phyloP scores from a whole-genome alignment of 2,888 invertebrate genomes.

The Pecten maximus region DNA sequence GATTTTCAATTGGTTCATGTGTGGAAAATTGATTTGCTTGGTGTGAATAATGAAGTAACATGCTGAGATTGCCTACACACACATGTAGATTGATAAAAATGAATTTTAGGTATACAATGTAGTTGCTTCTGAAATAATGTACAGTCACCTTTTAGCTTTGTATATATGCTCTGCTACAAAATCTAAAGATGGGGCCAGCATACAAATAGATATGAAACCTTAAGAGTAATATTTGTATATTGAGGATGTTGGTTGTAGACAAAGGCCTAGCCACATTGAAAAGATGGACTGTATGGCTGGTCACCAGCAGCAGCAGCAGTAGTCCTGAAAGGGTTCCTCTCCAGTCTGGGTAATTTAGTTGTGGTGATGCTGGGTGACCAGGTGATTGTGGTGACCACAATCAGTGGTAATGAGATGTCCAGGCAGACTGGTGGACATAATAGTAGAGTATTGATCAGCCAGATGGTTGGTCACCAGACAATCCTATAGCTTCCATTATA shows the following conservation, averaged over 20 bases:
- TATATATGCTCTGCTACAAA: no score
- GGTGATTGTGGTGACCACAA: conserved; percentile 29
- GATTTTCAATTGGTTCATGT: not conserved
- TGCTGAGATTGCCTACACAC: no score
- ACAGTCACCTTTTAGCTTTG: no score
- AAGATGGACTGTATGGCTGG: not conserved
- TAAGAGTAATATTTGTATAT: not conserved
- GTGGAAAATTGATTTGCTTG: not conserved
- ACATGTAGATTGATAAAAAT: no score
- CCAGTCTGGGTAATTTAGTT: not conserved
- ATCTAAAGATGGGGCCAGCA: not conserved
- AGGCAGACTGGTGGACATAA: conserved; percentile 12
- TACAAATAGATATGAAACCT: not conserved
- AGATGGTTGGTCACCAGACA: conserved; percentile 2
- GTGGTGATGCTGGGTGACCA: not conserved
- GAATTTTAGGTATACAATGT: no score
- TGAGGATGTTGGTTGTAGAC: not conserved
- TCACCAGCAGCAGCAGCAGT: no score
- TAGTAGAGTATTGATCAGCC: not conserved
- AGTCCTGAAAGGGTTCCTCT: not conserved
- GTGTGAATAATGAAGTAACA: not conserved
- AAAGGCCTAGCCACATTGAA: not conserved
- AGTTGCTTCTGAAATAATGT: no score
- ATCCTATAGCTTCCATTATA: not conserved
- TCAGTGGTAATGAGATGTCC: conserved; percentile 18